These are phyloP conservation scores for Drosophila arizonae DNA, from an alignment of 1,140 invertebrate genomes.

Conservation along the genomic window DNA sequence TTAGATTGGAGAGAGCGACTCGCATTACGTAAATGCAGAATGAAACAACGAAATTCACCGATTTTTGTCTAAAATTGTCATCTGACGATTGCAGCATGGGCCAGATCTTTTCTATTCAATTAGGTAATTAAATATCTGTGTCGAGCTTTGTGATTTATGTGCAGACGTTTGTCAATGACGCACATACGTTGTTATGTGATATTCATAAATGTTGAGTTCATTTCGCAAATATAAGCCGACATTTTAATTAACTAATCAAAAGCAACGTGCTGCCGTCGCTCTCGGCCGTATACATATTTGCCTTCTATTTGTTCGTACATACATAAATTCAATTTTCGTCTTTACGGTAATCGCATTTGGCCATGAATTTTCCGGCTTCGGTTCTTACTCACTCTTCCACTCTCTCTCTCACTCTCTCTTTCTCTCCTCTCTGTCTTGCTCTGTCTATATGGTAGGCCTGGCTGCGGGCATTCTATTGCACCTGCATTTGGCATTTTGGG, in stretches of 20 bases:
- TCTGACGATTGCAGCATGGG: not conserved
- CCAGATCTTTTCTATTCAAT: slow-evolving; percentile 44
- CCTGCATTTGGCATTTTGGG: slow-evolving; percentile 45
- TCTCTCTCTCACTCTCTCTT: too few relatives aligned
- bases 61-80: not conserved
- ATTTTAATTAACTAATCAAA: slow-evolving; percentile 79
- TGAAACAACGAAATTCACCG: slow-evolving; percentile 40
- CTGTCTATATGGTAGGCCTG: not conserved
- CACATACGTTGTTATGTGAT: slow-evolving; percentile 43
- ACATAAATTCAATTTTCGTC: slow-evolving; percentile 71
- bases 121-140: slow-evolving; percentile 73
- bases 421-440: too few relatives aligned
- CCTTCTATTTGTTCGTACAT: slow-evolving; percentile 40
- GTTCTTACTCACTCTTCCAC: not conserved
- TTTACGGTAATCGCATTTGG: slow-evolving; percentile 65
- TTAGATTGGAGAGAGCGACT: slow-evolving; percentile 61
- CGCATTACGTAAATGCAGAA: slow-evolving; percentile 69
- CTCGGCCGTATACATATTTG: not conserved
- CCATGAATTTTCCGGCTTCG: slow-evolving; percentile 27
- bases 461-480: slow-evolving; percentile 11
- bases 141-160: slow-evolving; percentile 24
- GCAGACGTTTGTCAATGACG: slow-evolving; percentile 29
- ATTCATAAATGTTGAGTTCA: slow-evolving; percentile 77
- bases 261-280: slow-evolving; percentile 27
- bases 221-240: slow-evolving; percentile 52